Evolutionary conservation across 2,113 vertebrate genomes (phyloP).

Genomic region (Tupaia tana): DNA sequence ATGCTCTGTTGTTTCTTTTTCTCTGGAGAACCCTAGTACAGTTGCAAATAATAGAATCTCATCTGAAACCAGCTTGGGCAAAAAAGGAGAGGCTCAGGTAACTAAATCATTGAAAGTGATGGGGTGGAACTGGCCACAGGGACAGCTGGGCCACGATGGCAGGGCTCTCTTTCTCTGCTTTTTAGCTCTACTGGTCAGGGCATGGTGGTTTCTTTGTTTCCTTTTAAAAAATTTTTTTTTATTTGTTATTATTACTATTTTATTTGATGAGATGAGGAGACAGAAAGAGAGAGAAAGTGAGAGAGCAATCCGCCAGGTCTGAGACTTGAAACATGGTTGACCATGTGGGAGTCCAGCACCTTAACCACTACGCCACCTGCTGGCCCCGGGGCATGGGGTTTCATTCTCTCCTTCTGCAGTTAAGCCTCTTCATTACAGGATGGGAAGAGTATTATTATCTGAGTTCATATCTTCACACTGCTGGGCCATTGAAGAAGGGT

Average conservation of each 20-base stretch:
- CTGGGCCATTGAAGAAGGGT: not conserved
- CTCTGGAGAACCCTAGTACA: not conserved
- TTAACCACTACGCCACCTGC: too few species aligned
- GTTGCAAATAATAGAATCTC: constrained; percentile 7
- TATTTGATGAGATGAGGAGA: too few species aligned
- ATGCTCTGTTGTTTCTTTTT: not conserved
- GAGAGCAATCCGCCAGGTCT: too few species aligned
- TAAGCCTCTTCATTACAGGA: not conserved
- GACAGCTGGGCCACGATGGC: not conserved
- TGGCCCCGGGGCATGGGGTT: not conserved
- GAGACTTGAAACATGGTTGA: too few species aligned
- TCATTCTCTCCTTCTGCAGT: not conserved
- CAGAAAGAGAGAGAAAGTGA: too few species aligned
- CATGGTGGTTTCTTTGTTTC: too few species aligned
- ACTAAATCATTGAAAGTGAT: not conserved
- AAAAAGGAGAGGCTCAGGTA: not conserved
- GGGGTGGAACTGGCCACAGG: not conserved
- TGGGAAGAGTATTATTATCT: not conserved
- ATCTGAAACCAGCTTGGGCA: not conserved
- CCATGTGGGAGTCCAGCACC: too few species aligned
- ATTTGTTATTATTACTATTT: too few species aligned
- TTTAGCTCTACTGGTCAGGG: not conserved
- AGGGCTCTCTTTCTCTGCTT: not conserved
- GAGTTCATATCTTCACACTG: not conserved
- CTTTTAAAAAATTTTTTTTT: too few species aligned